Evolutionary conservation across 2,888 invertebrate genomes (phyloP).

Genomic region (Lepeophtheirus nordmannii): DNA sequence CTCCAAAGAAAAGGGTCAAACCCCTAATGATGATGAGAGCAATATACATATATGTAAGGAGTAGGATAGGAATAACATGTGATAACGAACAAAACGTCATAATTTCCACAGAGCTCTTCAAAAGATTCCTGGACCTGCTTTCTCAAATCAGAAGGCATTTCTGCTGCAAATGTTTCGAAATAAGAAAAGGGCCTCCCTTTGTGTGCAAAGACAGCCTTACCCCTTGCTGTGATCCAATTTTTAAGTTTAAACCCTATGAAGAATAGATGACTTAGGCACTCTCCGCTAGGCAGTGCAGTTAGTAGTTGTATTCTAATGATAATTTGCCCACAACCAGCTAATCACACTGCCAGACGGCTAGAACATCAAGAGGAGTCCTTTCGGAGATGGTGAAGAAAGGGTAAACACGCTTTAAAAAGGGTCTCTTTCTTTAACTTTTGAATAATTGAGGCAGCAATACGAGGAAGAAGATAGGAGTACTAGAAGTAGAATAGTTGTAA

Average conservation of each 20-base stretch:
- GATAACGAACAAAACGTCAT: too few relatives aligned
- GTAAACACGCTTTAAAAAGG: too few relatives aligned
- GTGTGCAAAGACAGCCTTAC: too few relatives aligned
- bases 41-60: background rate
- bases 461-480: background rate
- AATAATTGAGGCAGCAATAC: background rate
- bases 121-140: too few relatives aligned
- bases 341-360: slow-evolving; percentile 6
- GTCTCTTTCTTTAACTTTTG: background rate
- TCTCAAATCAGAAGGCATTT: background rate
- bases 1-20: background rate
- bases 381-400: too few relatives aligned
- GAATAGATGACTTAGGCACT: background rate
- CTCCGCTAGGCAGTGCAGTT: slow-evolving; percentile 8
- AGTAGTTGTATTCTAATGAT: background rate
- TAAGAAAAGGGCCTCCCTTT: too few relatives aligned
- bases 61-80: background rate
- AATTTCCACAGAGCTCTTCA: too few relatives aligned
- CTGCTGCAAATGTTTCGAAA: background rate
- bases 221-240: too few relatives aligned
- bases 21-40: background rate
- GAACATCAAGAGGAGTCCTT: background rate
- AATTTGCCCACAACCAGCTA: slow-evolving; percentile 5
- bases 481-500: background rate
- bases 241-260: too few relatives aligned